Percentiles rank a stretch among this genome's conserved stretches.
Conservation (phyloP, 2,797 vertebrate genomes). For the Phaenicophaeus curvirostris region DNA sequence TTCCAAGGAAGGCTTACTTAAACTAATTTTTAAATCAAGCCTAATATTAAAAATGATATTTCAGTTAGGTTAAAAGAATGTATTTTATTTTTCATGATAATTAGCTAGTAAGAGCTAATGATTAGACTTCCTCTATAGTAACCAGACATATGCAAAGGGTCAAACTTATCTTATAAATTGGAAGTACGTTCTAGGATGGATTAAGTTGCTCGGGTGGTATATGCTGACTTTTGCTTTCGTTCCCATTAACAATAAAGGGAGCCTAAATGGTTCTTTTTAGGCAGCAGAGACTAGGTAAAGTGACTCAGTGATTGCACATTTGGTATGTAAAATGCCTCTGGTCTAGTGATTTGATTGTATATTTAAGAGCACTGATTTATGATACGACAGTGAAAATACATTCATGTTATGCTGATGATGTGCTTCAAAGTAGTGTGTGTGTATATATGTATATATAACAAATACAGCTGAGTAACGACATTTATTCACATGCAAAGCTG, state of each 20-base stretch:
- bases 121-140: not conserved
- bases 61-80: not conserved
- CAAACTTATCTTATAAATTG: not conserved
- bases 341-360: not conserved
- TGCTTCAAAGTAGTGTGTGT: not conserved
- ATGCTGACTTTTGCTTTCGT: not conserved
- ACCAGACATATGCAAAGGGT: not conserved
- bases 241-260: not conserved
- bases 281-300: slow-evolving; percentile 3
- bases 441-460: not conserved
- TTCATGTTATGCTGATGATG: not conserved
- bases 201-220: not conserved
- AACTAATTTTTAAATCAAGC: slow-evolving; percentile 20
- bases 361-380: not conserved
- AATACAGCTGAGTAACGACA: not conserved
- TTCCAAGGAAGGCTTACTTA: slow-evolving; percentile 5
- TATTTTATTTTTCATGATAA: not conserved
- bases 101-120: not conserved
- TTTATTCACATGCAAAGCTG: not conserved
- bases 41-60: not conserved
- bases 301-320: slow-evolving; percentile 23
- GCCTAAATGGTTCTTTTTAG: not conserved
- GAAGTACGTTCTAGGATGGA: not conserved
- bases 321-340: slow-evolving; percentile 2
- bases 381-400: not conserved